phyloP scores from a whole-genome alignment of 2,888 invertebrate genomes.

The Erynnis tages region DNA sequence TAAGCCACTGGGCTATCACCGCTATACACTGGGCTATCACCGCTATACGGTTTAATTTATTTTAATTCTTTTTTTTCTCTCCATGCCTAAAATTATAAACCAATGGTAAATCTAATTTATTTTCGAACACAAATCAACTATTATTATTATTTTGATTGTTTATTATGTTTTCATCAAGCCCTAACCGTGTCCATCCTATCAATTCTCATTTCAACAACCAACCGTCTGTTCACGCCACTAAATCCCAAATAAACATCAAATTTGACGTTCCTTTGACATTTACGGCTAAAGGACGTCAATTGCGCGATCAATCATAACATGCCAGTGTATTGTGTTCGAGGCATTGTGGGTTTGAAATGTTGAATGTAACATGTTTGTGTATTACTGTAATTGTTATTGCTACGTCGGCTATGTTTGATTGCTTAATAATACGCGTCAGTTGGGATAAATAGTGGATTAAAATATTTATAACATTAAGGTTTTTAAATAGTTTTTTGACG shows the following conservation, averaged over 20 bases:
- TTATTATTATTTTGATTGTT: too few species aligned
- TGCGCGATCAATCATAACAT: slow-evolving; percentile 25
- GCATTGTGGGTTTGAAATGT: slow-evolving; percentile 10
- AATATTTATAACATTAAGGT: too few species aligned
- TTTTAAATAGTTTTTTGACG: too few species aligned
- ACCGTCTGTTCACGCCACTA: neutral
- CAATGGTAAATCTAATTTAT: too few species aligned
- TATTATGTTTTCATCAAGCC: too few species aligned
- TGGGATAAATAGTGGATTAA: neutral
- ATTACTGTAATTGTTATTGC: neutral
- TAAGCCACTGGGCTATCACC: too few species aligned
- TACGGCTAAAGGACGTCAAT: slow-evolving; percentile 21
- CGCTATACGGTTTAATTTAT: too few species aligned
- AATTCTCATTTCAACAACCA: slow-evolving; percentile 8
- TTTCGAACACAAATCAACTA: too few species aligned
- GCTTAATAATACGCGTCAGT: neutral
- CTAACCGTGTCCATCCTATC: too few species aligned
- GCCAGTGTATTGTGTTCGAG: slow-evolving; percentile 6
- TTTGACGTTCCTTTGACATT: slow-evolving; percentile 25
- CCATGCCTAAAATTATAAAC: too few species aligned
- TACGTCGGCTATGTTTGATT: neutral
- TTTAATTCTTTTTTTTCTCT: too few species aligned
- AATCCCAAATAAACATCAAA: slow-evolving; percentile 23
- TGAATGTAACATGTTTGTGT: slow-evolving; percentile 15
- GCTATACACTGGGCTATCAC: too few species aligned